Evolutionary conservation across 2,797 vertebrate genomes (phyloP), one percentile per base, ranked within the genome.

Genomic region (Lophius americanus): DNA sequence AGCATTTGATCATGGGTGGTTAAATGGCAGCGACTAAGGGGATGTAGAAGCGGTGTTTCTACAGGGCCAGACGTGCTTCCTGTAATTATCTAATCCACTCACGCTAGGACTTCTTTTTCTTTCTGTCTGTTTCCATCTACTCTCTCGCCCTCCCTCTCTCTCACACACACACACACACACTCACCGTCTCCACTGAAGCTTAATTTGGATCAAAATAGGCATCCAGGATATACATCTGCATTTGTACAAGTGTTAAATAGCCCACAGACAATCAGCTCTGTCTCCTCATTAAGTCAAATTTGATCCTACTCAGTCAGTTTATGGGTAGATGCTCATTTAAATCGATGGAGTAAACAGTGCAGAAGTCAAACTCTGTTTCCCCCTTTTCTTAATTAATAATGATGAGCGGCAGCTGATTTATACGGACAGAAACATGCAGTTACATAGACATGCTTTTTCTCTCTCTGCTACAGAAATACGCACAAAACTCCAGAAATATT

Each of bases 11-110:
- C 84, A 66, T 59, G 49, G 80, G 66, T 61, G 67, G 70, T 75
- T 77, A 51, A 82, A 80, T 83, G 81, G 81, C 80, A 76, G 64
- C 76, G 72, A 74, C 65, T 50, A 76, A 81, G 60, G 73, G 76
- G 82, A 85, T 86, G 79, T 87, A 82, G 87, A 86, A 79, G 73
- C 57, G 63, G 56, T 85, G 81, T 70, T 89, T 77, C 90, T 85
- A 76, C 81, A 89, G 75, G 50, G 68, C 68, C 38, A 79, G 80
- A 85, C 83, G 82, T 59, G 80, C 76, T 92, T 91, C 88, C 90
- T 92, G 89, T 91, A 92, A 92, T 93, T 91, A 92, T 90, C 84
- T 78, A 84, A 89, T 87, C 80, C 79, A 79, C 78, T 78, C 76
- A 78, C 68, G 75, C 61, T 76, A 55, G 38, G 51, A 62, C 53